Evolutionary conservation across 2,797 vertebrate species (phyloP).

Genomic region (Caiman crocodilus): DNA sequence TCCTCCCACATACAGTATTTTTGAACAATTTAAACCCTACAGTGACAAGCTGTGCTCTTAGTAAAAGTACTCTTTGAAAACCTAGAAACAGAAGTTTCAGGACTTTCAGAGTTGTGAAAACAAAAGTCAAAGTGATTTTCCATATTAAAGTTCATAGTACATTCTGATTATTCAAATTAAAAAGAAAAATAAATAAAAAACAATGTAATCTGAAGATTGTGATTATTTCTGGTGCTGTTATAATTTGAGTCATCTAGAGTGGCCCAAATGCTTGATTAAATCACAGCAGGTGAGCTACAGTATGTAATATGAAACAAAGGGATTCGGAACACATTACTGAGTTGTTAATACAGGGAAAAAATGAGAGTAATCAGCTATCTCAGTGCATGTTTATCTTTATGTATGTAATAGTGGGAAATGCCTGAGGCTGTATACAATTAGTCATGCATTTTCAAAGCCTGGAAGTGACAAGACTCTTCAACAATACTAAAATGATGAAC

Average conservation of each 20-base stretch:
- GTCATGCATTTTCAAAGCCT: slow-evolving; percentile 62
- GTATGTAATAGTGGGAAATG: slow-evolving; percentile 63
- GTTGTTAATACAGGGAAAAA: slow-evolving; percentile 64
- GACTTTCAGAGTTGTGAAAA: slow-evolving; percentile 41
- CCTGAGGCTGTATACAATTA: slow-evolving; percentile 73
- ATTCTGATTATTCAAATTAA: neutral
- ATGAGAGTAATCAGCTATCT: slow-evolving; percentile 66
- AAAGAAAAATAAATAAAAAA: slow-evolving; percentile 19
- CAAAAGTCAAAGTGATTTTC: slow-evolving; percentile 32
- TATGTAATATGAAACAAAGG: slow-evolving; percentile 62
- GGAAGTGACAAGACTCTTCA: slow-evolving; percentile 65
- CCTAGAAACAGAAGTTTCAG: slow-evolving; percentile 33
- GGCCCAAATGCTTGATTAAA: slow-evolving; percentile 70
- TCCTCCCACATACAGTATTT: neutral
- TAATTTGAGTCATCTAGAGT: slow-evolving; percentile 37
- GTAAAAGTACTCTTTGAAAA: slow-evolving; percentile 31
- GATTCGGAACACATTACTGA: slow-evolving; percentile 59
- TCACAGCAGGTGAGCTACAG: slow-evolving; percentile 70
- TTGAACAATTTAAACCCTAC: slow-evolving; percentile 34
- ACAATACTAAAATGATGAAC: slow-evolving; percentile 65
- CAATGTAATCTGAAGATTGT: slow-evolving; percentile 42
- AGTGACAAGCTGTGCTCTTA: slow-evolving; percentile 23
- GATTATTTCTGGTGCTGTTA: slow-evolving; percentile 59
- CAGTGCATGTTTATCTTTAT: slow-evolving; percentile 64
- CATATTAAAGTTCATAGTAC: neutral